Evolutionary conservation across 2,888 invertebrate genomes (phyloP), one percentile per base, ranked within the genome.

Genomic region (Hirtodrosophila confusa): DNA sequence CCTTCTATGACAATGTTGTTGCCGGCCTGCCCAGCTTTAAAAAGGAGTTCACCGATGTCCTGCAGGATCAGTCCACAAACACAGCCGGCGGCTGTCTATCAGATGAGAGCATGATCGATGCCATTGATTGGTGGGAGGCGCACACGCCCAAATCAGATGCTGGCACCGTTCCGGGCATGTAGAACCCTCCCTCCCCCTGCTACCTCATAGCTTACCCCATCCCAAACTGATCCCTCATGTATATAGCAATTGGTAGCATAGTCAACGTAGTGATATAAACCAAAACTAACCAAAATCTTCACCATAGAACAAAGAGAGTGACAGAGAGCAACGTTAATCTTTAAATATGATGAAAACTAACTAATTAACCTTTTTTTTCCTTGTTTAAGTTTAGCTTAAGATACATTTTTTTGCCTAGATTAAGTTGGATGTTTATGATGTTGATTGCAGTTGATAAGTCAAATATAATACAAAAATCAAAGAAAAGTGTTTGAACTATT

Each of bases 81-180:
- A 68, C 76, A 3, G 77, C 71, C 23, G 69, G 77, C 6, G 90
- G 70, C 9, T 84, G 77, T 17, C 86, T 92, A 2, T 92, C 92
- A 35, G 93, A 93, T 62, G 92, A 92, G 75, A 92, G 92, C 74
- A 92, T 93, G 90, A 92, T 93, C 73, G 93, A 93, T 77, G 92
- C 93, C 23, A 92, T 93, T 72, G 92, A 93, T 50, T 93, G 93
- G 93, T 93, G 93, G 93, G 92, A 93, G 71, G 90, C 90, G 8
- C 90, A 91, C 11, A 91, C 91, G 1, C 91, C 91, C 47, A 91
- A 91, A 70, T 90, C 90, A 2, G 91, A 91, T 68, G 88, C 86
- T 7, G 63, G 75, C 40, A 56, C 65, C 4, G 72, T 73, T 2
- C 53, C 40, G 0, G 74, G 74, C 40, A 60, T 74, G 8, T 74